Base-by-base conservation (phyloP, 1,140 invertebrate species). In the Conopomorpha cramerella region DNA sequence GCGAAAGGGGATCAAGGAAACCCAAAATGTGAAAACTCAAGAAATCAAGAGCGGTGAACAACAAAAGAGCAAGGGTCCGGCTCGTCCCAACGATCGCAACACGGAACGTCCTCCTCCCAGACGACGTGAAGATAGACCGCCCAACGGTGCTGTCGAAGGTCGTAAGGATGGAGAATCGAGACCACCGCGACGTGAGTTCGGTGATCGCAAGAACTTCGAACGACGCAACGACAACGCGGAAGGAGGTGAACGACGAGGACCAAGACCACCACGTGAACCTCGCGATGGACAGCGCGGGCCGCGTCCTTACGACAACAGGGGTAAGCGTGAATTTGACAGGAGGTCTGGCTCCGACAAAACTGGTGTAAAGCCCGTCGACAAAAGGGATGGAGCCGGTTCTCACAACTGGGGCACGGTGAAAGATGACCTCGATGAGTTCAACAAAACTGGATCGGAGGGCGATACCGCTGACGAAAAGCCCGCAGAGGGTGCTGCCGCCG, bases 331-430 rank as follows among this genome's bases (percentile, higher is more conserved):
- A 78, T 97, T 92, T 72, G 95, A 97, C 77, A 85, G 95, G 43
- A 92, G 96, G 71, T 96, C 93, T 57, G 94, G 94, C 46, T 94
- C 91, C 36, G 93, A 96, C 62, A 94, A 91, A 82, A 95, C 92
- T 72, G 93, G 95, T 60, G 88, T 97, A 35, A 97, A 97, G 79
- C 83, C 92, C 40, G 82, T 94, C 47, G 94, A 97, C 59, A 97
- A 98, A 78, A 87, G 91, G 47, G 94, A 97, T 60, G 95, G 94
- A 60, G 88, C 84, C 79, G 95, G 95, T 37, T 86, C 92, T 51
- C 92, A 94, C 74, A 98, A 97, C 71, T 97, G 95, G 95, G 95
- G 95, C 51, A 92, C 88, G 31, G 85, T 93, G 49, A 93, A 91
- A 66, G 93, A 96, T 78, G 92, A 95, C 51, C 86, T 93, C 48